Evolutionary conservation across 2,888 invertebrate genomes (phyloP).

Genomic region (Helobdella robusta): DNA sequence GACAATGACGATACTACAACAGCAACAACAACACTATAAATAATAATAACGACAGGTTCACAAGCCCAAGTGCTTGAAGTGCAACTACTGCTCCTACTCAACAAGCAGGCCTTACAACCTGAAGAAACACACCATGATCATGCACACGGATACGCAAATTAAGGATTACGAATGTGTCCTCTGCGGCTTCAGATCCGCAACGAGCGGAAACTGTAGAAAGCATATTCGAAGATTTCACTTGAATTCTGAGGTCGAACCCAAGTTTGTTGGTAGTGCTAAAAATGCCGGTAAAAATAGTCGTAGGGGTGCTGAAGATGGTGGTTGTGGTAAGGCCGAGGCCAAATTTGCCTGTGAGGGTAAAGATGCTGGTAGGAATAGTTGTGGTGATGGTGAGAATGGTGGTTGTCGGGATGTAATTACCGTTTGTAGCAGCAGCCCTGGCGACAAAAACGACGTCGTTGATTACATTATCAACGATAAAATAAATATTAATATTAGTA

Average conservation of each 20-base stretch:
- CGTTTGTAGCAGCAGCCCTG: no score
- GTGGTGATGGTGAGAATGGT: no score
- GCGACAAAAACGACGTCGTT: no score
- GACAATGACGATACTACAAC: no score
- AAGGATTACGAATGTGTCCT: slow-evolving; percentile 40
- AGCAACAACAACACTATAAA: neutral
- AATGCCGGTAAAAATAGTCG: no score
- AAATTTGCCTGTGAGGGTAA: no score
- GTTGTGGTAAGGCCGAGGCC: no score
- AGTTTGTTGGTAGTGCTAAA: slow-evolving; percentile 17
- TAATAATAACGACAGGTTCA: slow-evolving; percentile 31
- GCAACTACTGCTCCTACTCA: slow-evolving; percentile 38
- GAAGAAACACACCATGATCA: slow-evolving; percentile 39
- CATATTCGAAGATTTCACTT: slow-evolving; percentile 39
- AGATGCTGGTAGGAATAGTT: no score
- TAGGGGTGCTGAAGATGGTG: no score
- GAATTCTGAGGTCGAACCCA: slow-evolving; percentile 34
- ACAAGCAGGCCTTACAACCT: slow-evolving; percentile 30
- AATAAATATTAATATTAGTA: no score
- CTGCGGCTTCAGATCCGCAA: slow-evolving; percentile 39
- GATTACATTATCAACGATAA: no score
- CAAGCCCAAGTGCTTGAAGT: slow-evolving; percentile 35
- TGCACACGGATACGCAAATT: slow-evolving; percentile 39
- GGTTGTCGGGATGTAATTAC: no score
- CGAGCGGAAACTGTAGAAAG: slow-evolving; percentile 40